A percentile compares a stretch with the other conserved stretches of the same genome.
phyloP scores from a whole-genome alignment of 2,113 vertebrate genomes.

The Paedocypris sp. region DNA sequence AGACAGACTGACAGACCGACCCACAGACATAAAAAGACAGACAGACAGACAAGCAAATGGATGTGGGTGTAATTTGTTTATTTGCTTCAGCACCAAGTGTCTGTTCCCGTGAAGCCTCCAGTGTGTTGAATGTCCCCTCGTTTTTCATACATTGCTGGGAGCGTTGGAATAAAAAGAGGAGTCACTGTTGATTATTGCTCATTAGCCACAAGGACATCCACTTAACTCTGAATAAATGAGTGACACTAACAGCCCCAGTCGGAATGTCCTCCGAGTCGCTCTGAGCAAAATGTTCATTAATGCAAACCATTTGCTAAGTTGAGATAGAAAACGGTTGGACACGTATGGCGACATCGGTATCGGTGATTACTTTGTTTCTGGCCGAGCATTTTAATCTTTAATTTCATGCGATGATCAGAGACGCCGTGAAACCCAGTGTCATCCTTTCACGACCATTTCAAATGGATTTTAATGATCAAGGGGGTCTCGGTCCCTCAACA shows the following conservation, averaged over 20 bases:
- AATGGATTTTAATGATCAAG: constrained; percentile 48
- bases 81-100: too few relatives aligned
- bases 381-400: constrained; percentile 65
- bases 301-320: constrained; percentile 75
- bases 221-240: constrained; percentile 73
- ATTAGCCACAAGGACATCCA: constrained; percentile 81
- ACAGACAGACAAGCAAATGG: too few relatives aligned
- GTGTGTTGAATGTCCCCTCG: constrained; percentile 49
- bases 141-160: constrained; percentile 70
- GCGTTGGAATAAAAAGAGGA: constrained; percentile 69
- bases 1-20: too few relatives aligned
- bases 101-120: neutral
- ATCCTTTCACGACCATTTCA: constrained; percentile 46
- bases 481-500: constrained; percentile 35
- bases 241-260: constrained; percentile 67
- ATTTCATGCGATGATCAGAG: constrained; percentile 59
- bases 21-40: too few relatives aligned
- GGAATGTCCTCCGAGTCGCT: constrained; percentile 69
- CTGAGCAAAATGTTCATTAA: constrained; percentile 75
- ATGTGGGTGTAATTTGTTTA: too few relatives aligned
- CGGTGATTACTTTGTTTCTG: constrained; percentile 70
- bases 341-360: constrained; percentile 60
- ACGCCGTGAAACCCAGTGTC: constrained; percentile 43
- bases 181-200: constrained; percentile 80
- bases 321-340: constrained; percentile 69